These are phyloP conservation scores for Theropithecus gelada DNA, from an alignment of 2,113 vertebrate species.

Conservation along the genomic window DNA sequence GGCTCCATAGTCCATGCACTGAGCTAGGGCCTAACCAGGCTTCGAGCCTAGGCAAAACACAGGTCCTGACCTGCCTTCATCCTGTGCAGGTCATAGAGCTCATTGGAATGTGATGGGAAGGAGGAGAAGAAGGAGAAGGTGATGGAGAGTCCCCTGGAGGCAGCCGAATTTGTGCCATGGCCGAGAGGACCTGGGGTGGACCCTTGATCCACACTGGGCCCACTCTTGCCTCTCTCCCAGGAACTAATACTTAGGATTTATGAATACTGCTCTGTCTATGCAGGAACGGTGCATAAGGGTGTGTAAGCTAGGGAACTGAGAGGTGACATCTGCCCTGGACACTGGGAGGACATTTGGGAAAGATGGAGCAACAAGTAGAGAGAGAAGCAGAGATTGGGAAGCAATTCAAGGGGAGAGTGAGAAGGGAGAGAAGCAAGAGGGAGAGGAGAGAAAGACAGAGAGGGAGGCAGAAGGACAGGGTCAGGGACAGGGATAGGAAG, in stretches of 20 bases:
- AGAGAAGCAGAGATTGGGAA: background rate
- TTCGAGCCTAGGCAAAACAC: background rate
- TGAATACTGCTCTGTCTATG: background rate
- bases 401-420: background rate
- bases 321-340: background rate
- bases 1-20: background rate
- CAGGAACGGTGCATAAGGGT: background rate
- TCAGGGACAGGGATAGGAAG: background rate
- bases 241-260: background rate
- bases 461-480: background rate
- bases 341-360: background rate
- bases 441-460: background rate
- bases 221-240: background rate
- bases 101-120: background rate
- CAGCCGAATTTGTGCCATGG: background rate
- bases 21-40: background rate
- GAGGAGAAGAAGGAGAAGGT: too few relatives aligned
- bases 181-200: background rate
- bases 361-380: background rate
- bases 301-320: background rate
- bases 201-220: background rate
- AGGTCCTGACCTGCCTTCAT: background rate
- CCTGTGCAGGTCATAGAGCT: background rate
- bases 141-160: too few relatives aligned
- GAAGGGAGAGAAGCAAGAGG: background rate